A percentile compares a stretch with the other conserved stretches of the same genome.
phyloP scores from a whole-genome alignment of 2,888 invertebrate species.

The Latheticus oryzae region DNA sequence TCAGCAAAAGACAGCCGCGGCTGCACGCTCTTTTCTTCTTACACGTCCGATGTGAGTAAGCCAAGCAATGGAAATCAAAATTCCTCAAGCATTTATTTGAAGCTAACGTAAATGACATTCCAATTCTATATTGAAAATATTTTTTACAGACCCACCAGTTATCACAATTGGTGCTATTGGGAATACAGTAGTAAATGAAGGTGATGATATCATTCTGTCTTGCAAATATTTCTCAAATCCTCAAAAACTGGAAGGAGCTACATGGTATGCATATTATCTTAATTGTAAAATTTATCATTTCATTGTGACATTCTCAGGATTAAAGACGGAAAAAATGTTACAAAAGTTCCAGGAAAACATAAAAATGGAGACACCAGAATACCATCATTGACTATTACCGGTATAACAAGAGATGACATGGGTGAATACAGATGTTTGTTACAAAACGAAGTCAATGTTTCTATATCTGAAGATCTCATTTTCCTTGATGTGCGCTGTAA shows the following conservation, averaged over 20 bases:
- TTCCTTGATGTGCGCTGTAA: slow-evolving; percentile 86
- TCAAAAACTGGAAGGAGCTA: slow-evolving; percentile 77
- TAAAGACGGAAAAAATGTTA: slow-evolving; percentile 74
- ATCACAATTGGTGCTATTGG: slow-evolving; percentile 77
- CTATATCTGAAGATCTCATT: slow-evolving; percentile 78
- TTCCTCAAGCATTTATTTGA: neutral
- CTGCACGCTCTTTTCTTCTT: slow-evolving; percentile 77
- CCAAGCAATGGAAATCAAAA: too few relatives aligned
- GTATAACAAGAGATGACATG: slow-evolving; percentile 81
- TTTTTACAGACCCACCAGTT: slow-evolving; percentile 83
- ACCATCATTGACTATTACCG: slow-evolving; percentile 81
- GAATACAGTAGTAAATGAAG: slow-evolving; percentile 84
- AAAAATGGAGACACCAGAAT: slow-evolving; percentile 81
- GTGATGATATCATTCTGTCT: slow-evolving; percentile 72
- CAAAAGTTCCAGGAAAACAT: slow-evolving; percentile 73
- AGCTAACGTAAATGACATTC: neutral
- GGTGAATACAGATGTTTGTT: slow-evolving; percentile 88
- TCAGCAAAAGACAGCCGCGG: slow-evolving; percentile 78
- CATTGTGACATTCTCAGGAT: slow-evolving; percentile 70
- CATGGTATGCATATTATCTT: slow-evolving; percentile 73
- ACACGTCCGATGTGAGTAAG: slow-evolving; percentile 87
- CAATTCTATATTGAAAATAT: neutral
- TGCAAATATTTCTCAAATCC: slow-evolving; percentile 92
- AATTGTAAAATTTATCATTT: neutral
- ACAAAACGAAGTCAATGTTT: slow-evolving; percentile 82